Percentiles rank a stretch among this genome's conserved stretches.
These are phyloP conservation scores for Stratiomys singularior DNA, from an alignment of 2,888 invertebrate genomes.

Conservation along the genomic window DNA sequence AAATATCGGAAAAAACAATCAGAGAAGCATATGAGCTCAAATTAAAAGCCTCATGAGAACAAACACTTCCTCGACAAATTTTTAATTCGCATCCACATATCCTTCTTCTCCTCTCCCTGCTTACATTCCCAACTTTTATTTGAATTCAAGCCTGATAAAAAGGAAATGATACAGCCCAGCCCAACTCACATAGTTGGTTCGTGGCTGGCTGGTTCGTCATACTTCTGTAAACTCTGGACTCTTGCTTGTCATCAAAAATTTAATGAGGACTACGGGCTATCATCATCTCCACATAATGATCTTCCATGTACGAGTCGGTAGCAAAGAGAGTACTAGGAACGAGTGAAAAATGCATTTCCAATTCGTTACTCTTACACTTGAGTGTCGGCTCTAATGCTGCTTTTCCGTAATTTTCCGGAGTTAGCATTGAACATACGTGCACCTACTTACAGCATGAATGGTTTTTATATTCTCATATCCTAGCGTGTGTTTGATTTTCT, in stretches of 20 bases:
- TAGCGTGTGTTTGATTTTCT: no score
- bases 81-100: background rate
- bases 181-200: no score
- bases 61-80: slow-evolving; percentile 17
- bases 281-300: slow-evolving; percentile 29
- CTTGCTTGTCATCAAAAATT: slow-evolving; percentile 42
- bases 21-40: background rate
- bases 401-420: slow-evolving; percentile 43
- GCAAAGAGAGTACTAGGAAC: background rate
- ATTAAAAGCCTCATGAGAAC: slow-evolving; percentile 30
- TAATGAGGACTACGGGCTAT: slow-evolving; percentile 37
- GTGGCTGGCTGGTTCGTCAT: background rate
- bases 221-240: slow-evolving; percentile 5
- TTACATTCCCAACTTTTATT: background rate
- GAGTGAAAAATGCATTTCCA: background rate
- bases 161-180: background rate
- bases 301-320: background rate
- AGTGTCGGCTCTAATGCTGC: slow-evolving; percentile 19
- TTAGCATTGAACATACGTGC: slow-evolving; percentile 11
- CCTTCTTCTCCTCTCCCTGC: background rate
- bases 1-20: background rate
- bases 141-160: background rate
- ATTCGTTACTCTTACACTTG: background rate
- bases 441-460: background rate
- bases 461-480: no score